A percentile compares a stretch with the other conserved stretches of the same genome.
Evolutionary conservation across 1,140 invertebrate genomes (phyloP).

Genomic region (Onthophagus taurus): DNA sequence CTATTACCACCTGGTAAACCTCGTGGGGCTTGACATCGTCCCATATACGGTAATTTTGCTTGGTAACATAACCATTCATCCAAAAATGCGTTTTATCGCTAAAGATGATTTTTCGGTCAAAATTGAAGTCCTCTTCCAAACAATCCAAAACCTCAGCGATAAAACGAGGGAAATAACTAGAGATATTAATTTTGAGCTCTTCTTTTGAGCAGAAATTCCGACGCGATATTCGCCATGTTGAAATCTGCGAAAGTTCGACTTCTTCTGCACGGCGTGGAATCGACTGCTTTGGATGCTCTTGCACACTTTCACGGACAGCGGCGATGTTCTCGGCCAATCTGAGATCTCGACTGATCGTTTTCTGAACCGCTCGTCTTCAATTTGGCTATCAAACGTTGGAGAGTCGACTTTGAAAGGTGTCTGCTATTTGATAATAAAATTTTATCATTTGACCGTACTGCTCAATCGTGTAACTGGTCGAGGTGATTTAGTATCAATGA

Average conservation of each 20-base stretch:
- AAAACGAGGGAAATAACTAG: too few species aligned
- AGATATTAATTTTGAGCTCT: too few species aligned
- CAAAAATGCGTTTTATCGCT: slow-evolving; percentile 27
- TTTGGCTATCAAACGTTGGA: neutral
- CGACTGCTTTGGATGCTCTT: slow-evolving; percentile 1
- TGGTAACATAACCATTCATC: slow-evolving; percentile 32
- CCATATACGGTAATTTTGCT: slow-evolving; percentile 29
- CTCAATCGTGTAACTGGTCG: slow-evolving; percentile 15
- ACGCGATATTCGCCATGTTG: neutral
- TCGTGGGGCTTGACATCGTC: slow-evolving; percentile 4
- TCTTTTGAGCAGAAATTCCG: neutral
- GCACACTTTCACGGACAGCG: slow-evolving; percentile 13
- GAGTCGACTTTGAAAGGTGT: slow-evolving; percentile 1
- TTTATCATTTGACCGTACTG: slow-evolving; percentile 14
- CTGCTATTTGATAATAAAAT: slow-evolving; percentile 5
- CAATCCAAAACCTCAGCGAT: slow-evolving; percentile 24
- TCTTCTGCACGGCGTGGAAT: slow-evolving; percentile 10
- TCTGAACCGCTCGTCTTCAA: neutral
- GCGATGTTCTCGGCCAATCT: slow-evolving; percentile 12
- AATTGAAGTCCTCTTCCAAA: slow-evolving; percentile 22
- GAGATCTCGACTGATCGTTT: neutral
- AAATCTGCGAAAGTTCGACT: slow-evolving; percentile 6
- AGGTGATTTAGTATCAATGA: slow-evolving; percentile 15
- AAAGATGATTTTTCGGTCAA: slow-evolving; percentile 24
- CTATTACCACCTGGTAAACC: slow-evolving; percentile 8